These are phyloP conservation scores for Quadriops clusia DNA, from an alignment of 2,888 invertebrate species.

Conservation along the genomic window DNA sequence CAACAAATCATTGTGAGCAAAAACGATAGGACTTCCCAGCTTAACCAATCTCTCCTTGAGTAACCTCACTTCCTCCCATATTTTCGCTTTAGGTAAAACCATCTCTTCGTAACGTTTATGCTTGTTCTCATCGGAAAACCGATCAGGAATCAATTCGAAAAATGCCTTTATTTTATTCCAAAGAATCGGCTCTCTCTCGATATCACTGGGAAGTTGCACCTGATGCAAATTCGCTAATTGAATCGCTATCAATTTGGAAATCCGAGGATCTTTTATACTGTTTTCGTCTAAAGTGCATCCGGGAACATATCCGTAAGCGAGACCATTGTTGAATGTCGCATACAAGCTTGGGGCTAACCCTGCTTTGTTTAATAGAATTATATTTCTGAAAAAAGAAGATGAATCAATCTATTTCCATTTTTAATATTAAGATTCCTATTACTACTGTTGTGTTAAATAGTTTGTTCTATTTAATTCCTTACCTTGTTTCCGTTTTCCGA, in stretches of 20 bases:
- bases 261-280: slow-evolving; percentile 48
- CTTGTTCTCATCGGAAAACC: slow-evolving; percentile 52
- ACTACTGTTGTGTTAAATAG: too few species aligned
- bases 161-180: slow-evolving; percentile 71
- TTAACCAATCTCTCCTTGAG: slow-evolving; percentile 51
- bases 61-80: slow-evolving; percentile 56
- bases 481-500: slow-evolving; percentile 68
- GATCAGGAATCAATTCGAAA: slow-evolving; percentile 59
- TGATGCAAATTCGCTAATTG: slow-evolving; percentile 79
- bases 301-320: slow-evolving; percentile 79
- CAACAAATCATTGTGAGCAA: slow-evolving; percentile 95
- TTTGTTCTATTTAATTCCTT: too few species aligned
- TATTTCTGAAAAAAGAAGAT: slow-evolving; percentile 35
- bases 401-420: too few species aligned
- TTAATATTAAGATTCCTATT: too few species aligned
- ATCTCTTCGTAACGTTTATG: slow-evolving; percentile 60
- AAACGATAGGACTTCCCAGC: slow-evolving; percentile 69
- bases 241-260: slow-evolving; percentile 65
- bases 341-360: slow-evolving; percentile 78
- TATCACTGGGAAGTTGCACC: slow-evolving; percentile 33
- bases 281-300: slow-evolving; percentile 64
- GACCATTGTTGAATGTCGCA: slow-evolving; percentile 86
- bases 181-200: slow-evolving; percentile 45
- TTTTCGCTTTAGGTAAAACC: slow-evolving; percentile 52
- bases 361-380: slow-evolving; percentile 51